A percentile compares a stretch with the other conserved stretches of the same genome.
Evolutionary conservation across 2,888 invertebrate genomes (phyloP).

Genomic region (Diachrysia chrysitis): DNA sequence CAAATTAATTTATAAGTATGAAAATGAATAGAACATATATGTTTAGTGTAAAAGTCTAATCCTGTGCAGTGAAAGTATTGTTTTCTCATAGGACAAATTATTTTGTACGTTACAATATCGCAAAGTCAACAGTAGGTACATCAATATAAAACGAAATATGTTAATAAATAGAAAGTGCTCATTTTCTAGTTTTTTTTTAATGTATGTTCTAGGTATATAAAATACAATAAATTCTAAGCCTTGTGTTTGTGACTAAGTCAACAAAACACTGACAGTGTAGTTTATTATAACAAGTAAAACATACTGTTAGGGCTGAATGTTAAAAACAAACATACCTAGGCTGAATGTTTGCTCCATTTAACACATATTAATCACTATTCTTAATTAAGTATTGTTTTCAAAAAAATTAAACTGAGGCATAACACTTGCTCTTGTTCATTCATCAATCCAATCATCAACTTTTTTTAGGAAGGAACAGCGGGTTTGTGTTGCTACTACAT

Average conservation of each 20-base stretch:
- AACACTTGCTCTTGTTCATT: conserved; percentile 9
- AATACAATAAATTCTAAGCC: not conserved
- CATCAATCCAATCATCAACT: not conserved
- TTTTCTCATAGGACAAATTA: not conserved
- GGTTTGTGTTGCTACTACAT: not conserved
- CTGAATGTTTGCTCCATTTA: conserved; percentile 12
- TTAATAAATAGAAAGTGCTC: not conserved
- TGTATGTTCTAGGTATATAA: not conserved
- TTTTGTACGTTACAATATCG: not conserved
- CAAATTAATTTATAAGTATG: not conserved
- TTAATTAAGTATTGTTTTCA: conserved; percentile 9
- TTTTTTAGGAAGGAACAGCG: conserved; percentile 1
- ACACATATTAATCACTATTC: conserved; percentile 22
- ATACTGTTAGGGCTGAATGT: not conserved
- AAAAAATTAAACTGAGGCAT: conserved; percentile 15
- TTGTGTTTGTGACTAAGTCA: conserved; percentile 28
- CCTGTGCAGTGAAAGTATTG: conserved; percentile 1
- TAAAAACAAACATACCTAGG: conserved; percentile 7
- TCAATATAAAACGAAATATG: too few relatives aligned
- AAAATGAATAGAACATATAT: not conserved
- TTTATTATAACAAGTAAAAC: conserved; percentile 14
- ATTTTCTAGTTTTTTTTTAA: not conserved
- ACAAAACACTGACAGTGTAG: conserved; percentile 45
- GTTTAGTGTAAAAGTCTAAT: not conserved
- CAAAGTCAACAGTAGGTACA: not conserved